These are phyloP conservation scores for Zosterops japonicus DNA, from an alignment of 2,113 vertebrate species.

Conservation along the genomic window DNA sequence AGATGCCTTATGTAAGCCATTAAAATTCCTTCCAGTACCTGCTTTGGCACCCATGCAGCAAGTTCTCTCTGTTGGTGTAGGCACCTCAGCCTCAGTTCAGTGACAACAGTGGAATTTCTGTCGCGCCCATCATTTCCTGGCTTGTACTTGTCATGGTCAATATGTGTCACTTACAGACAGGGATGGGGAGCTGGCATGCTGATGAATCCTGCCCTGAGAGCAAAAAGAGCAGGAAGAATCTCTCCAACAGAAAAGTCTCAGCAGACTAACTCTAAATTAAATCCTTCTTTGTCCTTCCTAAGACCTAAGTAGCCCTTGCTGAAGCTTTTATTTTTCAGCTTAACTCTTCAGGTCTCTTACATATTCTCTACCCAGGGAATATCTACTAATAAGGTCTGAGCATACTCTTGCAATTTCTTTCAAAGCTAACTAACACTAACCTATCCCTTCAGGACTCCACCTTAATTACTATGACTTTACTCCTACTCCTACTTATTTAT, in stretches of 20 bases:
- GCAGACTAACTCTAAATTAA: background rate
- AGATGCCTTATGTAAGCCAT: background rate
- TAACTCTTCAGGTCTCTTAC: background rate
- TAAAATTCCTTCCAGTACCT: background rate
- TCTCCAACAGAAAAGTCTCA: background rate
- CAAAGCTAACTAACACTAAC: constrained; percentile 25
- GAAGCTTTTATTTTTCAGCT: background rate
- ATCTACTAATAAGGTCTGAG: constrained; percentile 11
- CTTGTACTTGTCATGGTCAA: background rate
- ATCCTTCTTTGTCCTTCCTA: background rate
- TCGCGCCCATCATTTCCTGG: background rate
- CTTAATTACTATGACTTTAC: constrained; percentile 23
- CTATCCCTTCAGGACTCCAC: background rate
- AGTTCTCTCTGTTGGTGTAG: background rate
- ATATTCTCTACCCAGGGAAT: background rate
- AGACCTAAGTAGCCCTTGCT: background rate
- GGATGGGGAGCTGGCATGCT: background rate
- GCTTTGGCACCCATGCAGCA: background rate
- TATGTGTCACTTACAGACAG: background rate
- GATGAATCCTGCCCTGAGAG: background rate
- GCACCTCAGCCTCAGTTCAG: background rate
- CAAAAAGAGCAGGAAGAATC: background rate
- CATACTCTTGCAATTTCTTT: background rate
- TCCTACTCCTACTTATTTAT: background rate
- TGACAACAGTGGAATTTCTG: background rate